phyloP scores from a whole-genome alignment of 2,888 invertebrate species.

The Dynastes grantii region DNA sequence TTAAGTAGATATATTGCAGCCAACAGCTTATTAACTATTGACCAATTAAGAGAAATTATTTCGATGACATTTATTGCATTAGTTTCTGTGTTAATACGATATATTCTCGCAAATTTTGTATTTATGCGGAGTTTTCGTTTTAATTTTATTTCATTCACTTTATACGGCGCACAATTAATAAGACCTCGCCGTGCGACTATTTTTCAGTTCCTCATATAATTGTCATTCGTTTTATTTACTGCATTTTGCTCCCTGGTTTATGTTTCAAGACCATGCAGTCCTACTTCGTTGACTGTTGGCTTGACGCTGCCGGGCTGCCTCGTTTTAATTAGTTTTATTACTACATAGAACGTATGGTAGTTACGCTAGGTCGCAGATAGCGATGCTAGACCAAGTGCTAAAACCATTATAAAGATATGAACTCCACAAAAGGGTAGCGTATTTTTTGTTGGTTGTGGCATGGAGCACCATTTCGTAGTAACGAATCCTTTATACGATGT shows the following conservation, averaged over 20 bases:
- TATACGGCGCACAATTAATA: background rate
- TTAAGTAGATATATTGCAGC: no score
- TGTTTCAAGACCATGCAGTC: background rate
- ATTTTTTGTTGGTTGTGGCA: background rate
- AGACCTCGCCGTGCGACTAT: background rate
- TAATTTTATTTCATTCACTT: background rate
- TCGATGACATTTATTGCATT: no score
- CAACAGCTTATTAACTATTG: no score
- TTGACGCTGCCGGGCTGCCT: background rate
- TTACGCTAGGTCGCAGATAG: background rate
- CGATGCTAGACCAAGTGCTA: background rate
- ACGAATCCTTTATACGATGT: no score
- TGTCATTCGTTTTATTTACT: conserved; percentile 15
- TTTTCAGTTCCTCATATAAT: conserved; percentile 29
- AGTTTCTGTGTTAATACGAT: no score
- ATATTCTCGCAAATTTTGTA: no score
- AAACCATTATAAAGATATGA: conserved; percentile 8
- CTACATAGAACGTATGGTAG: background rate
- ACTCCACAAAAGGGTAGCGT: background rate
- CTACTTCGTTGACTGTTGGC: background rate
- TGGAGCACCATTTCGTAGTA: background rate
- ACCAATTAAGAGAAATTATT: no score
- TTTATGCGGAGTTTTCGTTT: no score
- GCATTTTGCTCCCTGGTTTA: background rate
- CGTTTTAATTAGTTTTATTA: conserved; percentile 19